A percentile compares a stretch with the other conserved stretches of the same genome.
Conservation (phyloP, 2,113 vertebrate genomes). For the Pseudolaguvia tuberculata region DNA sequence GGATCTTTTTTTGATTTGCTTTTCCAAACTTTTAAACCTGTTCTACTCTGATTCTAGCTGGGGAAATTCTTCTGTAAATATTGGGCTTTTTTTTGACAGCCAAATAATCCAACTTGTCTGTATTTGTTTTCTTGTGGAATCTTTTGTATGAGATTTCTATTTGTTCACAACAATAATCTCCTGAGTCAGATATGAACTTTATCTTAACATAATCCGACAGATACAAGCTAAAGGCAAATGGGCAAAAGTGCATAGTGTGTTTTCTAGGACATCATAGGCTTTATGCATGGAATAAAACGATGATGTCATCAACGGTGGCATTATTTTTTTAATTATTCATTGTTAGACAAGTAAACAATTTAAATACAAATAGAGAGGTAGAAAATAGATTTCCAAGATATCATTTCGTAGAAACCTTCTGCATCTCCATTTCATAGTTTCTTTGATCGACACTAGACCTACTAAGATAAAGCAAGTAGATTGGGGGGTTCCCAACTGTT, state of each 20-base stretch:
- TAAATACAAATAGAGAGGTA: background rate
- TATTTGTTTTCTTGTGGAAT: constrained; percentile 2
- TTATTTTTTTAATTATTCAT: background rate
- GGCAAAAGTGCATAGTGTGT: background rate
- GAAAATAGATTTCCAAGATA: background rate
- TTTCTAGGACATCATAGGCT: background rate
- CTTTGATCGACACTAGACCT: background rate
- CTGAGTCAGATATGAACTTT: background rate
- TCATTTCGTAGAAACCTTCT: background rate
- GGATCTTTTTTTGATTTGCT: constrained; percentile 6
- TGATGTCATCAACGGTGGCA: background rate
- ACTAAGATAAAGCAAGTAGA: background rate
- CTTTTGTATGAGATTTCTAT: constrained; percentile 10
- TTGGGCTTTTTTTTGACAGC: background rate
- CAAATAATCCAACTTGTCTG: background rate
- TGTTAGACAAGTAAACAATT: background rate
- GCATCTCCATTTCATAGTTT: background rate
- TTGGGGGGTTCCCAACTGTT: too few relatives aligned
- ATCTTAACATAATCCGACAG: constrained; percentile 13
- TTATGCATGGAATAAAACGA: background rate
- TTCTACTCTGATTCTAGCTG: constrained; percentile 17
- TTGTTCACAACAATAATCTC: background rate
- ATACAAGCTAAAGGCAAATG: background rate
- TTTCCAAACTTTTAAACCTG: constrained; percentile 29
- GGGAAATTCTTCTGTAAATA: constrained; percentile 28